Evolutionary conservation across 2,888 invertebrate genomes (phyloP).

Genomic region (Heterodera filipjevi): DNA sequence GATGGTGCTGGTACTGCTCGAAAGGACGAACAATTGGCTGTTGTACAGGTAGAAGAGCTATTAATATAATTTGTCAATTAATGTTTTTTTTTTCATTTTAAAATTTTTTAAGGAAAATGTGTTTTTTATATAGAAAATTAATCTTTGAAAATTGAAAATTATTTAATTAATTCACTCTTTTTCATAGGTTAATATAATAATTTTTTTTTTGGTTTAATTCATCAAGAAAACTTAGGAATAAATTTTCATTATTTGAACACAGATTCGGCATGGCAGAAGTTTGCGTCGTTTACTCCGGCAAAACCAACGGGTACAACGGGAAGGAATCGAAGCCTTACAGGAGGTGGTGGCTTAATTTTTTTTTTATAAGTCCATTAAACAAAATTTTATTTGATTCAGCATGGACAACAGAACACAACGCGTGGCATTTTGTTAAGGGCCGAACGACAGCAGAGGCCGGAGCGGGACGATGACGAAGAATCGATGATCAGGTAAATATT

Average conservation of each 20-base stretch:
- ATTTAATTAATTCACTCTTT: too few species aligned
- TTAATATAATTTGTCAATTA: neutral
- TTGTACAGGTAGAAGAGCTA: conserved; percentile 11
- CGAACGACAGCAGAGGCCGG: neutral
- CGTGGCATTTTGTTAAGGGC: neutral
- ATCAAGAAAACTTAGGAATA: too few species aligned
- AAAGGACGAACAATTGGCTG: neutral
- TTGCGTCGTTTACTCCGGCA: neutral
- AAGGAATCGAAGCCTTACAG: neutral
- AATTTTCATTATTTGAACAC: too few species aligned
- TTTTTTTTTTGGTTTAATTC: too few species aligned
- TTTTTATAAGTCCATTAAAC: too few species aligned
- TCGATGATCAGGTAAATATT: neutral
- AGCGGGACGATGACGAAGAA: conserved; percentile 5
- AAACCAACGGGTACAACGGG: neutral
- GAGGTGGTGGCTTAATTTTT: too few species aligned
- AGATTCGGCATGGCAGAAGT: neutral
- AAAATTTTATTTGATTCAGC: neutral
- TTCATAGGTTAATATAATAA: too few species aligned
- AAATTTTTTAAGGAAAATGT: neutral
- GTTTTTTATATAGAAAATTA: too few species aligned
- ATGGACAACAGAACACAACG: neutral
- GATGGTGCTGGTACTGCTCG: neutral
- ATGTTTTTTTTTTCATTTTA: neutral
- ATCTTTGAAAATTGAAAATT: too few species aligned